These are phyloP conservation scores for Dione juno DNA, from an alignment of 2,888 invertebrate species.

Conservation along the genomic window DNA sequence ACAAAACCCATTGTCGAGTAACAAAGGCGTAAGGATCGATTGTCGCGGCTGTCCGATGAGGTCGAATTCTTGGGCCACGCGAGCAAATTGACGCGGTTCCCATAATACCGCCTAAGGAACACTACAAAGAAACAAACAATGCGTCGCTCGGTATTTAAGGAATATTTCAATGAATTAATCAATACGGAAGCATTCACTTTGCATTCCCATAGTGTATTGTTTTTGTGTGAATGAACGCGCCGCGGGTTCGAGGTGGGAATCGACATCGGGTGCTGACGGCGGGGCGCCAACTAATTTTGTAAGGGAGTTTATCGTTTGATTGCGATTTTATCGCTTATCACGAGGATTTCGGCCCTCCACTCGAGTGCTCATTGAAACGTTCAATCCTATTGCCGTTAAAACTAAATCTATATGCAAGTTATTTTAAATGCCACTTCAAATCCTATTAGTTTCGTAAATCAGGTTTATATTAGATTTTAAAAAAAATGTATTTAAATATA, in stretches of 20 bases:
- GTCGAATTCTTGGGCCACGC: conserved; percentile 73
- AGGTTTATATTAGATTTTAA: conserved; percentile 16
- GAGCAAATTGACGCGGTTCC: conserved; percentile 79
- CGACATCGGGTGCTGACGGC: conserved; percentile 68
- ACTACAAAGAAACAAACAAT: conserved; percentile 65
- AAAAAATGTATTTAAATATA: background rate
- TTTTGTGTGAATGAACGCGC: conserved; percentile 69
- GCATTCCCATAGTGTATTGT: conserved; percentile 79
- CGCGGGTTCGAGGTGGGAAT: conserved; percentile 72
- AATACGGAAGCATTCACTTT: conserved; percentile 69
- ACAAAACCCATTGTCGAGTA: conserved; percentile 67
- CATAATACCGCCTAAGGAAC: conserved; percentile 75
- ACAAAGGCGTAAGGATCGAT: conserved; percentile 66
- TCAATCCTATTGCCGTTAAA: conserved; percentile 52
- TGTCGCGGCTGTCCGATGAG: conserved; percentile 59
- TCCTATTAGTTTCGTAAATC: conserved; percentile 16
- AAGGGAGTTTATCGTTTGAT: conserved; percentile 72
- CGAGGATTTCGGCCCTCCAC: conserved; percentile 69
- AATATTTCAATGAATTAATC: conserved; percentile 79
- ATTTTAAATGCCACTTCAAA: conserved; percentile 39
- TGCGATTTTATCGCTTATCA: conserved; percentile 79
- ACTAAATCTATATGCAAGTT: conserved; percentile 40
- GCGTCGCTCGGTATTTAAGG: conserved; percentile 64
- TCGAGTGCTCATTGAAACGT: conserved; percentile 54
- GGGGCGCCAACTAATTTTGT: conserved; percentile 69